phyloP scores from a whole-genome alignment of 2,797 vertebrate species.

The Thripadectes ignobilis region DNA sequence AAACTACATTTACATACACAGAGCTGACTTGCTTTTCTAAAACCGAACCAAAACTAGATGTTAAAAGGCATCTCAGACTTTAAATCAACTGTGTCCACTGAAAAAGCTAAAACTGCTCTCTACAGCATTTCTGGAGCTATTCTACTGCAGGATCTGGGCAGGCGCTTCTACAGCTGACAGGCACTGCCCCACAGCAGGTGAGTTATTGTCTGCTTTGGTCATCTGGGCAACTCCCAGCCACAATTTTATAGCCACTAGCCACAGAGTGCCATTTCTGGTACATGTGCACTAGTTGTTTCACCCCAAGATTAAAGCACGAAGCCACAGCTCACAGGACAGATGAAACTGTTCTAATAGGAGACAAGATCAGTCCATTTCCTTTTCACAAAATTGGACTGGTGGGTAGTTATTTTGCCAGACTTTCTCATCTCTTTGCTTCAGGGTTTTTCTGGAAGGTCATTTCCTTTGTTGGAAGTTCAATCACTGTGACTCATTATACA shows the following conservation, averaged over 20 bases:
- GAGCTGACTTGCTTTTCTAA: background rate
- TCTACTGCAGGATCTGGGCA: background rate
- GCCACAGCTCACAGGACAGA: background rate
- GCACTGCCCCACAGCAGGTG: background rate
- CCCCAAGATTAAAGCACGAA: background rate
- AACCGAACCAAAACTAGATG: background rate
- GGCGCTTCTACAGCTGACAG: background rate
- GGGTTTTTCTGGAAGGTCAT: constrained; percentile 9
- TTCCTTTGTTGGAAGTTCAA: constrained; percentile 38
- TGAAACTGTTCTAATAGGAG: background rate
- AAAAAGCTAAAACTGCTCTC: background rate
- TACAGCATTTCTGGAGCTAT: background rate
- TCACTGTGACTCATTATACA: constrained; percentile 9
- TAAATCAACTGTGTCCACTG: background rate
- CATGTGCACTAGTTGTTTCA: background rate
- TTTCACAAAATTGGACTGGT: background rate
- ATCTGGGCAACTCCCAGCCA: background rate
- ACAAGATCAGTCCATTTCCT: background rate
- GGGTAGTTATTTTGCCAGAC: background rate
- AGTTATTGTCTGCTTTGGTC: background rate
- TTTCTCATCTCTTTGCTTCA: background rate
- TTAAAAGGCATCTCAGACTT: background rate
- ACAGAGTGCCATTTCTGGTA: background rate
- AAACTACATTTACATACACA: background rate
- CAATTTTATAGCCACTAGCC: background rate